Evolutionary conservation across 2,113 vertebrate genomes (phyloP), one percentile per base, ranked within the genome.

Genomic region (Zeus faber): DNA sequence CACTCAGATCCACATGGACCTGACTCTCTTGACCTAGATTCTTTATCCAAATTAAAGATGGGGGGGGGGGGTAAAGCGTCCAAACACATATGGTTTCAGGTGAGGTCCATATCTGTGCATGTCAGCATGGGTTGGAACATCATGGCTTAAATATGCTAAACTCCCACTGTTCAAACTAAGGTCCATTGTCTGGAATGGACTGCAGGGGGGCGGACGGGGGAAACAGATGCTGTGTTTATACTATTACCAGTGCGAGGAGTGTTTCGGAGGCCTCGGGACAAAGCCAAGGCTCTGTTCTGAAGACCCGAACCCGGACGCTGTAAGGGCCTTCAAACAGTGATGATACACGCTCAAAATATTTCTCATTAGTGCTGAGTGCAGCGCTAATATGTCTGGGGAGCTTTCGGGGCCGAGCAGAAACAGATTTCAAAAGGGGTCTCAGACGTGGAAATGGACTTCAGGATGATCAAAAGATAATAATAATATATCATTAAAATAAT

Each of bases 141-240:
- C 82, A 85, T 45, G 64, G 35, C 40, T 60, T 67, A 83, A 88
- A 76, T 72, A 87, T 70, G 81, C 64, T 31, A 17, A 62, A 65
- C 79, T 70, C 74, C 72, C 72, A 72, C 65, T 68, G 35, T 26
- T 74, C 44, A 54, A 70, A 83, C 72, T 81, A 70, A 82, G 73
- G 76, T 57, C 61, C 65, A 74, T 82, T 85, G 81, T 83, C 67
- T 72, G 3, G 59, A 67, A 50, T 22, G 62, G 49, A 43, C 68
- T 54, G 63, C 21, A 59, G 72, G 80, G 73, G 85, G 85, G 61
- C n/a, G 33, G 67, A 76, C 74, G 44, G 52, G 76, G 54, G 72
- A 79, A 80, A 80, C 76, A 67, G 65, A 86, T 76, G 77, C 83
- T 37, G 65, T 90, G 84, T 90, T 88, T 87, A 87, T 87, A 84